phyloP scores from a whole-genome alignment of 2,888 invertebrate genomes.

The Hartigia nigra region DNA sequence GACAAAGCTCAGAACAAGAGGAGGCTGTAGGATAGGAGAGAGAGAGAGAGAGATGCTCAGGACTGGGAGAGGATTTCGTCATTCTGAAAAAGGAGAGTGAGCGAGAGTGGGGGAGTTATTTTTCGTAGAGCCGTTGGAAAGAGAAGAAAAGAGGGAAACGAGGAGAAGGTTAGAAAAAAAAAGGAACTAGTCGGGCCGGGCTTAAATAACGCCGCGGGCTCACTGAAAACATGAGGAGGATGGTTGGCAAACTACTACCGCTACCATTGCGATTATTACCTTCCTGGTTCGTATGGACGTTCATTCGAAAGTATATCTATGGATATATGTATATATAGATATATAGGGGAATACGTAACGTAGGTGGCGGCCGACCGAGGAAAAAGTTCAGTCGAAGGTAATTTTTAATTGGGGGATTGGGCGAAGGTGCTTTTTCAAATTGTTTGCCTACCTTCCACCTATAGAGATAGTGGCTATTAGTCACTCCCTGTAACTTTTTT shows the following conservation, averaged over 20 bases:
- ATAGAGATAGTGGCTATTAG: neutral
- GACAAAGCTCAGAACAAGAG: neutral
- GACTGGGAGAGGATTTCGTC: neutral
- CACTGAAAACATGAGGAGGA: slow-evolving; percentile 19
- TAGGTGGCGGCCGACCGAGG: slow-evolving; percentile 14
- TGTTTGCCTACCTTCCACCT: neutral
- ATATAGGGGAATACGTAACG: neutral
- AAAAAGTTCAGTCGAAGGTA: slow-evolving; percentile 33
- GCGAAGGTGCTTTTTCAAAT: neutral
- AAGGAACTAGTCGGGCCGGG: slow-evolving; percentile 16
- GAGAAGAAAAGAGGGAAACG: slow-evolving; percentile 16
- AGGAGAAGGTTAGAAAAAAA: slow-evolving; percentile 12
- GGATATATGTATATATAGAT: neutral
- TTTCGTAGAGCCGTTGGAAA: slow-evolving; percentile 17
- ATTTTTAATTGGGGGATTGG: slow-evolving; percentile 37
- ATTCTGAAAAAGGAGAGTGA: slow-evolving; percentile 1
- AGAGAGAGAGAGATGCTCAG: no score
- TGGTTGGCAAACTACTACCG: neutral
- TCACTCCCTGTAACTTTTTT: neutral
- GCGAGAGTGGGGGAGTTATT: slow-evolving; percentile 12
- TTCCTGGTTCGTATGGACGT: neutral
- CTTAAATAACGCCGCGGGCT: slow-evolving; percentile 37
- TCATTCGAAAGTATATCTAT: neutral
- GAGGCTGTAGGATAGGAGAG: neutral
- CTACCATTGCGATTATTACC: neutral